Conservation (phyloP, 1,140 invertebrate genomes). For the Macrobrachium nipponense region DNA sequence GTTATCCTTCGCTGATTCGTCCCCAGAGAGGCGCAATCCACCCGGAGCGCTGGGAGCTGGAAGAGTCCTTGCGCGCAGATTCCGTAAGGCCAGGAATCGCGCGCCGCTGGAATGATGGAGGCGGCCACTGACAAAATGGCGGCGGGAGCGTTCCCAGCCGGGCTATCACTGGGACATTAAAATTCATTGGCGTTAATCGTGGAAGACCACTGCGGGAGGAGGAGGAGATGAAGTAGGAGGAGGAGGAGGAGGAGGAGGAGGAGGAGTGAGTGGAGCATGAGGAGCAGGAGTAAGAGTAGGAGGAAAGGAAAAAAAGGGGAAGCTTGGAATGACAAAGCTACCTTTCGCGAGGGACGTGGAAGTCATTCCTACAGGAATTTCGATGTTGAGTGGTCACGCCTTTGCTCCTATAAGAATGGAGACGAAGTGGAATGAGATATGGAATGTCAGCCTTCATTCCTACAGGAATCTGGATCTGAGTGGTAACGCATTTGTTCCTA, state of each 20-base stretch:
- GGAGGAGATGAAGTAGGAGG: background rate
- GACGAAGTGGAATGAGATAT: too few relatives aligned
- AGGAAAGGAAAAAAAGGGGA: background rate
- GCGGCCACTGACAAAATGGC: slow-evolving; percentile 36
- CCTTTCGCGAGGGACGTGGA: too few relatives aligned
- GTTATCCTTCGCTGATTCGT: slow-evolving; percentile 25
- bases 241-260: background rate
- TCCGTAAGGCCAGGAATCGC: background rate
- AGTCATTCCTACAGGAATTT: too few relatives aligned
- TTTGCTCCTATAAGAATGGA: too few relatives aligned
- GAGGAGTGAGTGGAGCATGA: too few relatives aligned
- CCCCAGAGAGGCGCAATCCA: slow-evolving; percentile 3
- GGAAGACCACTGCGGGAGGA: background rate
- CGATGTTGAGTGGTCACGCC: too few relatives aligned
- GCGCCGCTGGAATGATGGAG: too few relatives aligned
- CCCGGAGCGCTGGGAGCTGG: background rate
- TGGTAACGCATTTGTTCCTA: too few relatives aligned
- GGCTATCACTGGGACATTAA: slow-evolving; percentile 35
- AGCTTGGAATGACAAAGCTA: too few relatives aligned
- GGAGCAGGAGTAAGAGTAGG: background rate
- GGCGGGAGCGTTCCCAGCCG: slow-evolving; percentile 27
- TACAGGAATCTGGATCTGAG: too few relatives aligned
- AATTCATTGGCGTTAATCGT: slow-evolving; percentile 47
- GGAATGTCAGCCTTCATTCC: too few relatives aligned
- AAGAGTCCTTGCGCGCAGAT: background rate